These are phyloP conservation scores for Ceramica pisi DNA, from an alignment of 2,888 invertebrate genomes.

Conservation along the genomic window DNA sequence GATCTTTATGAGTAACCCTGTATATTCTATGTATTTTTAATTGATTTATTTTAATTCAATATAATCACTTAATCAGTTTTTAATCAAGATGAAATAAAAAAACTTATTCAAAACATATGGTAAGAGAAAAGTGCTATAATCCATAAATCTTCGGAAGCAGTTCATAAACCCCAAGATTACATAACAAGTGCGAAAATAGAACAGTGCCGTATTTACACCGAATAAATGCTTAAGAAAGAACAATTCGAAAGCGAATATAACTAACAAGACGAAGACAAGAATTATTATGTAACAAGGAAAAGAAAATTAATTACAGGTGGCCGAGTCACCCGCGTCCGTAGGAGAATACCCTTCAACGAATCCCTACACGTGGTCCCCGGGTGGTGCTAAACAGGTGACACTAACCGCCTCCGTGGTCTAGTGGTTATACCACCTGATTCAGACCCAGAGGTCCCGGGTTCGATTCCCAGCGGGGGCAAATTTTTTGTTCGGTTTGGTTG, in stretches of 20 bases:
- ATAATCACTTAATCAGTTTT: background rate
- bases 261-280: conserved; percentile 12
- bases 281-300: conserved; percentile 36
- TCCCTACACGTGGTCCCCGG: too few relatives aligned
- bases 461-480: too few relatives aligned
- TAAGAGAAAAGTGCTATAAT: conserved; percentile 7
- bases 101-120: background rate
- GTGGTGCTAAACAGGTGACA: too few relatives aligned
- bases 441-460: too few relatives aligned
- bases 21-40: conserved; percentile 1
- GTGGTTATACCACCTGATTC: too few relatives aligned
- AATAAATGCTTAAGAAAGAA: conserved; percentile 15
- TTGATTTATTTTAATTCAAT: background rate
- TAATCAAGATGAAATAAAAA: background rate
- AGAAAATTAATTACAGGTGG: conserved; percentile 33
- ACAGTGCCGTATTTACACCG: background rate
- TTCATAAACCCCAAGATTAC: background rate
- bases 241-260: conserved; percentile 10
- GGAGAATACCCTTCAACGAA: too few relatives aligned
- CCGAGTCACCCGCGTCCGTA: too few relatives aligned
- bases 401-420: too few relatives aligned
- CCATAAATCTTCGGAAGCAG: conserved; percentile 2
- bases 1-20: conserved; percentile 17
- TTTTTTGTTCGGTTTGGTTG: too few relatives aligned
- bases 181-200: conserved; percentile 7